Evolutionary conservation across 2,113 vertebrate genomes (phyloP), one percentile per base, ranked within the genome.

Genomic region (Cheilinus undulatus): DNA sequence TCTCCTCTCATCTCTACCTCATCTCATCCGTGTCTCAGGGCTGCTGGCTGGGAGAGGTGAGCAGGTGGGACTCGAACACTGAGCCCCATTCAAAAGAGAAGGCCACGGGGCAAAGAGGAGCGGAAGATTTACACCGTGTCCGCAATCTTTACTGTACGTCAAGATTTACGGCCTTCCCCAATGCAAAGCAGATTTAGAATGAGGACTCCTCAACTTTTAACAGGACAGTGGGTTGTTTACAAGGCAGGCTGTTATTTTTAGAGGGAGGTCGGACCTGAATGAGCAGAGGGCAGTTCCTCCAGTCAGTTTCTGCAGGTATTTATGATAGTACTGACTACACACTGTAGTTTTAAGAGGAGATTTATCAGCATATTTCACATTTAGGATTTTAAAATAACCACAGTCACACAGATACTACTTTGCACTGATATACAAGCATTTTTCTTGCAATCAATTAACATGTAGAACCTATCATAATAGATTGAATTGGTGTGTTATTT

Each of bases 11-110:
- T 45, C 61, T 26, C 49, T n/a, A 9, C 54, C 51, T 46, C 50
- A 1, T 11, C 64, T 69, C 60, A 28, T 10, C 46, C 51, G 7
- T 57, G 49, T 53, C 58, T 28, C 54, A 40, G 23, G 42, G 69
- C 63, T 54, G 23, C 67, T 61, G 53, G 46, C 56, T 57, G 49
- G 30, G 74, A 57, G 61, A 76, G 65, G 75, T 75, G 73, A 83
- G 53, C 80, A 86, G 78, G 75, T 88, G 77, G 54, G 60, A 45
- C 51, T 30, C 34, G 6, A 83, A 84, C 62, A 71, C 56, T 59
- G 20, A 76, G 27, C 23, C 22, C 52, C 38, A 42, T 87, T 86
- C 46, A 83, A 30, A 56, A 17, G 28, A 49, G 14, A 52, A 69
- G 48, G 64, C 49, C 75, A 64, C 8, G 0, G 71, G 80, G 65